Evolutionary conservation across 2,113 vertebrate species (phyloP), one percentile per base, ranked within the genome.

Genomic region (Myodes glareolus): DNA sequence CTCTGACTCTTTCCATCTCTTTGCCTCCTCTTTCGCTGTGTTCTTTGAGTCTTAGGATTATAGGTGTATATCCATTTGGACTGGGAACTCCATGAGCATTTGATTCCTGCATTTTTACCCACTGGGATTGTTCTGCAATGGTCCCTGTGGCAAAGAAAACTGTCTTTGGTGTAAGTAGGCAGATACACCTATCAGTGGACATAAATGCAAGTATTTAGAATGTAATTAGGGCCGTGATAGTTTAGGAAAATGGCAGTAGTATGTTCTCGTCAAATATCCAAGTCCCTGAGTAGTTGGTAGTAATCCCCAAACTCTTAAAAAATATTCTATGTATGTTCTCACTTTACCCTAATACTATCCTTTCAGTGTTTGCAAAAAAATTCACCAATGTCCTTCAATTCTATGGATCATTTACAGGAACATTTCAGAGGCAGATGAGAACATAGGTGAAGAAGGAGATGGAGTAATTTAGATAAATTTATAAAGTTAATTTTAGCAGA

Each of bases 401-500:
- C 55, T 76, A 6, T 82, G 13, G 70, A 91, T 47, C 16, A 81
- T 52, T 91, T 63, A 75, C 33, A 65, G 47, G 81, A 58, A 52
- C 1, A 47, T 94, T 90, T 89, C 75, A 77, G 27, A 58, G 47
- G 91, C 23, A 93, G 13, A 75, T 47, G 5, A 81, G 27, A 39
- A 42, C 29, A 93, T 84, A 5, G 6, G 19, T 7, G 12, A 50
- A 33, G 3, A 84, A 21, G 47, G 2, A 87, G n/a, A 47, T 14
- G 27, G 52, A 39, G 19, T 10, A 39, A 58, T 42, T 25, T 61
- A 36, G 16, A 27, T 39, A 3, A 63, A 89, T 50, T 92, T 80
- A 76, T 39, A 67, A 88, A 88, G 55, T 95, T 96, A 92, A 85
- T 39, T 92, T 90, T 42, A 89, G 12, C 31, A 92, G 50, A 61